Evolutionary conservation across 2,113 vertebrate species (phyloP), one percentile per base, ranked within the genome.

Genomic region (Siniperca knerii): DNA sequence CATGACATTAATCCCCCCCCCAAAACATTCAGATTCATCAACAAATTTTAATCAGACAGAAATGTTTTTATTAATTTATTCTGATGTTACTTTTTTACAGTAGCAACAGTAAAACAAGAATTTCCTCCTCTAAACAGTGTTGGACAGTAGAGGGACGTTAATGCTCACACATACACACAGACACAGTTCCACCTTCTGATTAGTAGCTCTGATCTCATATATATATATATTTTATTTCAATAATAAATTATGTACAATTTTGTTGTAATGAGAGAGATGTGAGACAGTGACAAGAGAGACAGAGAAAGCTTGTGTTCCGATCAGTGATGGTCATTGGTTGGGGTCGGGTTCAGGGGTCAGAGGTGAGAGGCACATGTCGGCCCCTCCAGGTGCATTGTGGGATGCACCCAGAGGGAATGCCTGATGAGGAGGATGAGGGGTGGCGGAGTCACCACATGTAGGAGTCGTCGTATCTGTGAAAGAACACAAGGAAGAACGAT

Each of bases 391-490:
- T 89, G 89, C 88, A 91, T 89, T 76, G 73, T 86, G 81, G 87
- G 82, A 83, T 35, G 58, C 58, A 48, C 69, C 89, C 42, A 8
- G 87, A 89, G 86, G 79, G 69, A 87, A 88, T 79, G 85, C 74
- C 77, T 20, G 6, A 79, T 75, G 68, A 87, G 57, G 50, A 54
- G 61, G 77, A 58, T 66, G 35, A 33, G 77, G 42, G 57, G 42
- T 0, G 50, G 64, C 2, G 42, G 76, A 81, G 71, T 97, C 96
- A 97, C 96, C 96, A 97, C 77, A 93, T 79, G 77, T 94, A 95
- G 65, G 93, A 92, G 79, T 95, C 95, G 0, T 97, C 96, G 0
- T 90, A 96, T 93, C 97, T 98, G 94, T 1, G 75, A 76, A 48
- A 61, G 75, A 69, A 57, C 15, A 87, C 8, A 77, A 9, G n/a